A percentile compares a stretch with the other conserved stretches of the same genome.
Conservation (phyloP, 2,113 vertebrate species). For the Alosa alosa region DNA sequence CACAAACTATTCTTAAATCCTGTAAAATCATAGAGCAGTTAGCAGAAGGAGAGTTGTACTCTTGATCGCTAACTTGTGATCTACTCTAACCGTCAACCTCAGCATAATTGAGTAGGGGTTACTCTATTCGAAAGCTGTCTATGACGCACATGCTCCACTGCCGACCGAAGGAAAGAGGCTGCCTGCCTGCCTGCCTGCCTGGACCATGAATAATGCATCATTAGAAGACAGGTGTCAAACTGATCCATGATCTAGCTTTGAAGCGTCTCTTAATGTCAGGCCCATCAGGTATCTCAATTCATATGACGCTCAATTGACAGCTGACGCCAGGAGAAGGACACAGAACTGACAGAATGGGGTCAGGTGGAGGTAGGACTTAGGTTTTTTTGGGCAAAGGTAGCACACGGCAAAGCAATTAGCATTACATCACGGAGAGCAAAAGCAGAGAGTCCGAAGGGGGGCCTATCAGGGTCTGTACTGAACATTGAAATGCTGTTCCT, state of each 20-base stretch:
- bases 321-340: not conserved
- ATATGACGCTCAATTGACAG: constrained; percentile 5
- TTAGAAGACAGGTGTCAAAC: constrained; percentile 3
- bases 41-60: not conserved
- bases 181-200: not conserved
- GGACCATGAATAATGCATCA: not conserved
- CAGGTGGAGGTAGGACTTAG: constrained; percentile 5
- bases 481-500: not conserved
- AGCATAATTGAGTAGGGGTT: not conserved
- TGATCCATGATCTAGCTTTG: not conserved
- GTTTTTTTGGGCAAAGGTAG: not conserved
- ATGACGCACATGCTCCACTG: not conserved
- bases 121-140: not conserved
- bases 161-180: not conserved
- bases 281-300: not conserved
- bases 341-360: constrained; percentile 30
- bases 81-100: not conserved
- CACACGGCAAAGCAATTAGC: not conserved
- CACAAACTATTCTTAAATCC: not conserved
- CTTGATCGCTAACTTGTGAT: not conserved
- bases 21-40: not conserved
- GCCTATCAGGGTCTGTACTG: not conserved
- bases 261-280: not conserved
- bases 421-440: not conserved
- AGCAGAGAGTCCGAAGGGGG: not conserved